A percentile compares a stretch with the other conserved stretches of the same genome.
Evolutionary conservation across 2,797 vertebrate species (phyloP).

Genomic region (Cephalopachus bancanus): DNA sequence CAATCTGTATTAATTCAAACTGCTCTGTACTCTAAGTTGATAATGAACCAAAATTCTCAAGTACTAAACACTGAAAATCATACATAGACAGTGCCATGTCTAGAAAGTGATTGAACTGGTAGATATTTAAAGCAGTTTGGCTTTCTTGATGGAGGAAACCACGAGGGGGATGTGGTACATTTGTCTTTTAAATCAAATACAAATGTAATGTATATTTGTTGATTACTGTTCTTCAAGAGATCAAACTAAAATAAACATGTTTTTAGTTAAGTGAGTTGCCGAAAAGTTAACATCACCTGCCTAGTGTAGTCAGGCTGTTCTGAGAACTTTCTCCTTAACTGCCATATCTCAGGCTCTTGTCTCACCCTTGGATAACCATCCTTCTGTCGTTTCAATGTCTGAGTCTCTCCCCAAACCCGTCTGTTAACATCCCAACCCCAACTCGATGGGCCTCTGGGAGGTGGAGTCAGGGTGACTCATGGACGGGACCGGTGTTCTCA

Average conservation of each 20-base stretch:
- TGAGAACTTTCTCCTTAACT: too few relatives aligned
- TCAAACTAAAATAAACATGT: neutral
- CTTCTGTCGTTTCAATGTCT: neutral
- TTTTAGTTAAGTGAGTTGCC: too few relatives aligned
- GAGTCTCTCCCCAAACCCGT: neutral
- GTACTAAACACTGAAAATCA: neutral
- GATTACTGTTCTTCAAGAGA: neutral
- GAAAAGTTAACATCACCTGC: too few relatives aligned
- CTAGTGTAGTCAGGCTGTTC: too few relatives aligned
- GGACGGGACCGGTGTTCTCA: neutral
- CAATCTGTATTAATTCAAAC: neutral
- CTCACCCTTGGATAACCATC: neutral
- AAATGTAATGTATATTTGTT: neutral
- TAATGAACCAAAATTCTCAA: neutral
- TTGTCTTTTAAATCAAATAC: neutral
- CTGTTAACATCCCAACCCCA: neutral
- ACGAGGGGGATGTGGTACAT: neutral
- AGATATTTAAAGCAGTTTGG: neutral
- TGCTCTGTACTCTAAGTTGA: neutral
- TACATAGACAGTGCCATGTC: neutral
- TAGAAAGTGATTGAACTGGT: neutral
- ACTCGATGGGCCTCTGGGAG: neutral
- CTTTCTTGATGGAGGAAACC: neutral
- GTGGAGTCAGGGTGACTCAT: neutral
- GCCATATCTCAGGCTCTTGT: too few relatives aligned